Conservation (phyloP, 2,888 invertebrate genomes). For the Campaea margaritaria region DNA sequence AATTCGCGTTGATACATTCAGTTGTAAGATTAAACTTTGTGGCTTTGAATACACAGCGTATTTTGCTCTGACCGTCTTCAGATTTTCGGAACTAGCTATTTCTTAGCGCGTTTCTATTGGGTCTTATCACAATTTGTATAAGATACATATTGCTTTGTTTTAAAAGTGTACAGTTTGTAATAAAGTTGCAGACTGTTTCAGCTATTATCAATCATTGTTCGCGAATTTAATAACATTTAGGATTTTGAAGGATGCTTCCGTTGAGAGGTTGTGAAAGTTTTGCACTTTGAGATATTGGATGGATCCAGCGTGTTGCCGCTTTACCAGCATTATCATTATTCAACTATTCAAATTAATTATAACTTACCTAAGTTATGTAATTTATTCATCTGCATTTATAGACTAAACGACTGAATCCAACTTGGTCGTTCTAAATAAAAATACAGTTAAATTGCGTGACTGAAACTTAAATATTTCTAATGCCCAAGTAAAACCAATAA, state of each 20-base stretch:
- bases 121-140: constrained; percentile 20
- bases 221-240: constrained; percentile 69
- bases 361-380: too few species aligned
- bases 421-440: background rate
- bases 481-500: constrained; percentile 5
- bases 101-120: constrained; percentile 29
- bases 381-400: too few species aligned
- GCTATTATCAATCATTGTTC: constrained; percentile 71
- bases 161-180: constrained; percentile 27
- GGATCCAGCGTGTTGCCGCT: constrained; percentile 12
- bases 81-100: constrained; percentile 15
- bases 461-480: too few species aligned
- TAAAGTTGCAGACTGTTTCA: constrained; percentile 45
- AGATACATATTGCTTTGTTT: constrained; percentile 28
- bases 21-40: constrained; percentile 4
- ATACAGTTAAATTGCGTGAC: too few species aligned
- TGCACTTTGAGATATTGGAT: constrained; percentile 46
- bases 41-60: constrained; percentile 3
- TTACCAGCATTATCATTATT: background rate
- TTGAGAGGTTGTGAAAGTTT: constrained; percentile 53
- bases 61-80: constrained; percentile 17
- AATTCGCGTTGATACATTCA: background rate
- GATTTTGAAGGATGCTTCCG: constrained; percentile 62
- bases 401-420: background rate
- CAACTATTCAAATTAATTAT: background rate